phyloP scores from a whole-genome alignment of 2,888 invertebrate species.

The Lutraria lutraria region DNA sequence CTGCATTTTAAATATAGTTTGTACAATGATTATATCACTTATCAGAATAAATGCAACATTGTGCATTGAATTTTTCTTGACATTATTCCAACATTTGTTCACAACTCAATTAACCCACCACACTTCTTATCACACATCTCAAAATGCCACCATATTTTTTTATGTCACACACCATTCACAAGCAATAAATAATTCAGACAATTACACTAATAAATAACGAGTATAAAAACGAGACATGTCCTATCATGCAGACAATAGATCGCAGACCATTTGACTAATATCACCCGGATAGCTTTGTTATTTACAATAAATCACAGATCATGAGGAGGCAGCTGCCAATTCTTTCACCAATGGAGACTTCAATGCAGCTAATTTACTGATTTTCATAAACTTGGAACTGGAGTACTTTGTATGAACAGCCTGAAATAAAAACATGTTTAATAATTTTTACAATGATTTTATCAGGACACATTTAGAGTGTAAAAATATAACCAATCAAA shows the following conservation, averaged over 20 bases:
- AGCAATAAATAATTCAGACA: slow-evolving; percentile 18
- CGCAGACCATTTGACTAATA: slow-evolving; percentile 52
- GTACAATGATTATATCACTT: slow-evolving; percentile 25
- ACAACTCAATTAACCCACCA: background rate
- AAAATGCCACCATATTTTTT: slow-evolving; percentile 15
- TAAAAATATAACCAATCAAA: no score
- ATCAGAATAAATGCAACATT: slow-evolving; percentile 38
- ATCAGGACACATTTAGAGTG: no score
- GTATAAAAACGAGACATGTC: slow-evolving; percentile 24
- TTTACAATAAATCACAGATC: slow-evolving; percentile 20
- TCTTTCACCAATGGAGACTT: slow-evolving; percentile 78
- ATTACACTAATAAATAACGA: slow-evolving; percentile 40
- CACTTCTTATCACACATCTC: background rate
- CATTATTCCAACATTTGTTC: background rate
- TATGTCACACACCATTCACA: slow-evolving; percentile 23
- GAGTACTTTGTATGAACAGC: slow-evolving; percentile 87
- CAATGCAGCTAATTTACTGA: slow-evolving; percentile 85
- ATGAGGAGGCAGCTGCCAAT: slow-evolving; percentile 63
- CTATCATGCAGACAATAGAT: slow-evolving; percentile 25
- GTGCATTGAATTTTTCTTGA: slow-evolving; percentile 1
- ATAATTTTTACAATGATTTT: background rate
- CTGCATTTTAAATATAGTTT: slow-evolving; percentile 20
- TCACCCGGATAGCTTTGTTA: slow-evolving; percentile 52
- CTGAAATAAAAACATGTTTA: slow-evolving; percentile 75
- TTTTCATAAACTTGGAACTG: slow-evolving; percentile 87